Evolutionary conservation across 2,797 vertebrate genomes (phyloP), one percentile per base, ranked within the genome.

Genomic region (Poeciliopsis gracilis): DNA sequence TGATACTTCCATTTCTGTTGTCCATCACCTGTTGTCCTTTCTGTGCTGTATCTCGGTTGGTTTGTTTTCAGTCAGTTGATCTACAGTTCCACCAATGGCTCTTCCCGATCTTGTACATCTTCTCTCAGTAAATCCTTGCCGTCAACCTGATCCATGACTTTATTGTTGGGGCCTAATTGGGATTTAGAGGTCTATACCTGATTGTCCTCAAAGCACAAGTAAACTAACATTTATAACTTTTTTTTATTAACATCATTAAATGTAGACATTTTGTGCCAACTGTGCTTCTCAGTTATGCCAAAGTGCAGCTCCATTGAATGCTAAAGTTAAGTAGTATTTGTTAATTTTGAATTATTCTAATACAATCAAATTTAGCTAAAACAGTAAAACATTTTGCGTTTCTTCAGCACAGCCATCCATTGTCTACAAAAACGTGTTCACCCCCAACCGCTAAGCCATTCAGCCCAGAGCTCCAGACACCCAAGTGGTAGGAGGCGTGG

Each of bases 401-500:
- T 83, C 61, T 73, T 76, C 70, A 12, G 33, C 53, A 80, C 75
- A 85, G 81, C 79, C 71, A 82, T 85, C 80, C 82, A 78, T 80
- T 90, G 86, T 90, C 73, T 83, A 78, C 10, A 90, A 41, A 23
- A 73, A 79, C 75, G 2, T 73, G 47, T 73, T 90, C 78, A 72
- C 70, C 78, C 86, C 87, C 67, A 72, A 61, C 81, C 72, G 28
- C 75, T 77, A 49, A 55, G 63, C 81, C 80, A 76, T 75, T 82
- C 88, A 80, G 63, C 76, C 73, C 86, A 43, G n/a, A 83, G 61
- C 88, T 88, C 88, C 88, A 93, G 92, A 91, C 90, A 79, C 87
- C 72, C 86, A 87, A 81, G 77, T 79, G 77, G 78, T 43, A 90
- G 84, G 83, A 90, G 86, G 87, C 85, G 77, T 86, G 81, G 80